Base-by-base conservation (phyloP, 2,113 vertebrate genomes). In the Pygoscelis antarcticus region DNA sequence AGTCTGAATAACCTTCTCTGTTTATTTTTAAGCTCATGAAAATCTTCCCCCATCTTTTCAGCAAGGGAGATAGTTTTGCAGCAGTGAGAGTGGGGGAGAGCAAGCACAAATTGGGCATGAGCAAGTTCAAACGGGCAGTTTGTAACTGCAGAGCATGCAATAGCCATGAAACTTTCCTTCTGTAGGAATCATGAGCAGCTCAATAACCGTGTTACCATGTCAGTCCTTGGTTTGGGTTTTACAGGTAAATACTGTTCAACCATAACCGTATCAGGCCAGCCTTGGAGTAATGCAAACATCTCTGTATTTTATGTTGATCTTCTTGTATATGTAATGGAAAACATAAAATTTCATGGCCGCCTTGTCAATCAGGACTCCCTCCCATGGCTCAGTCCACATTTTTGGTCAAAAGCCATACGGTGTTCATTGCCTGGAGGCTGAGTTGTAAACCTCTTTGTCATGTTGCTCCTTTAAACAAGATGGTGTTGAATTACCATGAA, bases 151-250 rank as follows among this genome's bases (percentile, higher is more conserved):
- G 80, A 57, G 8, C 7, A 4, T 2, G 7, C 29, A 29, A 13
- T 18, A 82, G 26, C 70, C 34, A 4, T 2, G 2, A 16, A 52
- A 20, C 1, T 61, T 8, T 11, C 54, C 79, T 23, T 21, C 3
- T 8, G n/a, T 10, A 58, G 49, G n/a, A 74, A 47, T 3, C 47
- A 29, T 1, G 7, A 9, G 27, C 87, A 66, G 57, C 6, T 6
- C 64, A 54, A 10, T 6, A 19, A 51, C 17, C 0, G 2, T 2
- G 16, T 27, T 11, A 29, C 3, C 16, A 6, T 4, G 18, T 34
- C 55, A 62, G 9, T 16, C 40, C 68, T 34, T 2, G 32, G 13
- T 4, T 61, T 77, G 80, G 62, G 36, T 26, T 86, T 71, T 64
- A 68, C 57, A 66, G 21, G 34, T 25, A 81, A 78, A 54, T 16